Evolutionary conservation across 1,140 invertebrate genomes (phyloP), one percentile per base, ranked within the genome.

Genomic region (Trachelipus rathkii): DNA sequence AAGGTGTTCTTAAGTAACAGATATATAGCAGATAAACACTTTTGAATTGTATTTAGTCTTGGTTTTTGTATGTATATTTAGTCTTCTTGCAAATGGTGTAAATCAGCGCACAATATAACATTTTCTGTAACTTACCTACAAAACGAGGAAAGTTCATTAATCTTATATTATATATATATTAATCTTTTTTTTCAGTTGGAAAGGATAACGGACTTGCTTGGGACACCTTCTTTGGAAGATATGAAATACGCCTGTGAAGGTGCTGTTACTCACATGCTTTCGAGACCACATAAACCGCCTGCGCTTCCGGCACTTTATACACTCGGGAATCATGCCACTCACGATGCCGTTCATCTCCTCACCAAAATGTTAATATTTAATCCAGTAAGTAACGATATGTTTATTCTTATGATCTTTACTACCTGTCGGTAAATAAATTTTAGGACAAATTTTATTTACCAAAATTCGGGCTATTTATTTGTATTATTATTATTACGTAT

Each of bases 291-390:
- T 46, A 96, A 97, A 85, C 92, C 92, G 77, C 91, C 94, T 46
- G 93, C 94, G 70, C 88, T 98, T 72, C 92, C 93, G 75, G 92
- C 94, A 45, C 89, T 98, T 71, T 98, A 98, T 87, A 94, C 92
- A 70, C 89, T 98, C 24, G 94, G 93, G 74, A 91, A 90, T 82
- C 94, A 97, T 84, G 95, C 95, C 78, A 97, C 95, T 71, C 95
- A 96, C 83, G 97, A 99, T 88, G 97, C 96, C 74, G 95, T 99
- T 74, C 96, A 99, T 88, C 88, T 99, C 82, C 89, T 97, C n/a
- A 95, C 93, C 84, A 94, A 97, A 88, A 97, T 99, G 95, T 89
- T 99, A 66, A 93, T 96, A 73, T 98, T 99, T 87, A 95, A 99
- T 89, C 96, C 97, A 70, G 95, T 95, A 88, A 91, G 90, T 89